Base-by-base conservation (phyloP, 2,888 invertebrate species). In the Agelastica alni region DNA sequence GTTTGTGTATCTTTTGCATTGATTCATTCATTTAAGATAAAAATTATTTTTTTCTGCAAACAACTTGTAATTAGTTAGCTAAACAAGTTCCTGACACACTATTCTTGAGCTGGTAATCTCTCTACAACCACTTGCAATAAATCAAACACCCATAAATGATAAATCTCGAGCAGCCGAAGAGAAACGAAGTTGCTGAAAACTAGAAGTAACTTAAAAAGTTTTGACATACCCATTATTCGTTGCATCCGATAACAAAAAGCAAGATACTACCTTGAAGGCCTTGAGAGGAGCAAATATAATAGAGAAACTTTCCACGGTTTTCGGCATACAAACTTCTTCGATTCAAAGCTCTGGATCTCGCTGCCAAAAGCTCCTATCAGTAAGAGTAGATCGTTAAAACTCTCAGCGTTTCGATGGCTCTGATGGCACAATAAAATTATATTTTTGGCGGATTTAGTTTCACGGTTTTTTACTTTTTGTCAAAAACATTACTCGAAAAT, bases 181-280 rank as follows among this genome's bases (percentile, higher is more conserved):
- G 7, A 39, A 32, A 41, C 41, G 20, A 55, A 59, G 49, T 59
- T 52, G 59, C 44, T 52, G 61, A 59, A 61, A 61, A 61, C 59
- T 61, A 55, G 55, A 59, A 61, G 61, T 61, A 61, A 61, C 61
- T 61, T 61, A 58, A 61, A n/a, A 56, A 61, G 59, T 61, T 61
- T 52, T 58, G 61, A 61, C 61, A 58, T 61, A 59, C 61, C n/a
- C 61, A 61, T 61, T 61, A 61, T 61, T 61, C 61, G 58, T 59
- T 55, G 59, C 58, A 61, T 61, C 57, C 59, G 59, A 59, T 61
- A 61, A 61, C 61, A 61, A 41, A 59, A 59, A 52, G 59, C 58
- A 58, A 59, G 61, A 61, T 61, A 61, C 61, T 61, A 61, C 61
- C 61, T 61, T 61, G 51, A 56, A 61, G 61, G 59, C 61, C 52